Conservation (phyloP, 1,140 invertebrate genomes). For the Neodiprion pinetum region DNA sequence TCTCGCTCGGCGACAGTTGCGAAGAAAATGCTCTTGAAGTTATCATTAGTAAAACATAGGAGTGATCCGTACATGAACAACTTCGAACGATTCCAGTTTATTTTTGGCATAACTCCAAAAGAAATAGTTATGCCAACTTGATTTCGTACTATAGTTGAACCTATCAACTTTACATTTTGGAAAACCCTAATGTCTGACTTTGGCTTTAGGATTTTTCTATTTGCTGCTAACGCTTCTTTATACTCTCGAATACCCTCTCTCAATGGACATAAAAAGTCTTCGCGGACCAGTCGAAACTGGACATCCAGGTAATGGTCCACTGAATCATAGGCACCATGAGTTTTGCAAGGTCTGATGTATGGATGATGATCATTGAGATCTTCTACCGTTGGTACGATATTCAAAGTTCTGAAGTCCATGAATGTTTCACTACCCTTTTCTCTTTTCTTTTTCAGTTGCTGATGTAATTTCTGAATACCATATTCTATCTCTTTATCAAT, state of each 20-base stretch:
- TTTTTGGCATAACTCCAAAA: conserved; percentile 14
- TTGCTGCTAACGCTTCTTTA: conserved; percentile 27
- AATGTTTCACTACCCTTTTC: not conserved
- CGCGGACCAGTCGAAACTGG: conserved; percentile 77
- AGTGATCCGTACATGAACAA: conserved; percentile 62
- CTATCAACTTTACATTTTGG: not conserved
- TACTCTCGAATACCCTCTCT: conserved; percentile 62
- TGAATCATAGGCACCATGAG: conserved; percentile 67
- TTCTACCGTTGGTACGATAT: not conserved
- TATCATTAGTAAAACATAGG: conserved; percentile 62
- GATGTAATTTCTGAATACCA: not conserved
- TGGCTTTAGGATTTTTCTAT: not conserved
- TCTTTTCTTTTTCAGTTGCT: not conserved
- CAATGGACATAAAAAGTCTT: conserved; percentile 74
- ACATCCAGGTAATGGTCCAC: conserved; percentile 78
- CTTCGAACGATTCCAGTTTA: conserved; percentile 47
- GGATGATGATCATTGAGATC: conserved; percentile 24
- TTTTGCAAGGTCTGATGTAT: conserved; percentile 67
- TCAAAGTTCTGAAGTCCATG: not conserved
- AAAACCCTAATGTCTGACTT: not conserved
- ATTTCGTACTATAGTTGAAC: not conserved
- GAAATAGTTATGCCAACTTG: not conserved
- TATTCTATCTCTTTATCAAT: not conserved
- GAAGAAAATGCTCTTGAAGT: conserved; percentile 57
- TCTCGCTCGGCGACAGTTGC: conserved; percentile 57